These are phyloP conservation scores for Sphyrna mokarran DNA, from an alignment of 2,113 vertebrate genomes.

Conservation along the genomic window DNA sequence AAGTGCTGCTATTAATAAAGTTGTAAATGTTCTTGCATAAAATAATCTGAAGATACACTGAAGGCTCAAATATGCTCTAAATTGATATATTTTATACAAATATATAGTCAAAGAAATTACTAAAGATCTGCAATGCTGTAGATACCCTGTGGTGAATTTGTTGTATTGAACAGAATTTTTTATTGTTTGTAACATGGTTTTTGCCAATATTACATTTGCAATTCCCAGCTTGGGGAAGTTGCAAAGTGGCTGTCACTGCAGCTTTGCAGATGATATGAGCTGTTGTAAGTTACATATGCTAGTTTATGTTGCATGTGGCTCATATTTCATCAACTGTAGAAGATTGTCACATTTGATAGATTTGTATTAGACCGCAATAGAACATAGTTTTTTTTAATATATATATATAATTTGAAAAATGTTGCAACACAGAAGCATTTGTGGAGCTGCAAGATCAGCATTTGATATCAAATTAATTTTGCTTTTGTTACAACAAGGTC, in stretches of 20 bases:
- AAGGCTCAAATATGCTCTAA: background rate
- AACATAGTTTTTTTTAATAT: background rate
- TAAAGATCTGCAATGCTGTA: background rate
- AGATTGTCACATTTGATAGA: background rate
- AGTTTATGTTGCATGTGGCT: background rate
- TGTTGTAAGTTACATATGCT: conserved; percentile 23
- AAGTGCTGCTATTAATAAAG: background rate
- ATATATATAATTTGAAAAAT: conserved; percentile 6
- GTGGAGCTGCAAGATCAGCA: background rate
- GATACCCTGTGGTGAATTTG: background rate
- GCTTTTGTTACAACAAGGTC: conserved; percentile 53
- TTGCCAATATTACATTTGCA: background rate
- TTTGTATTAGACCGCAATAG: background rate
- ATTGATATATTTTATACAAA: background rate
- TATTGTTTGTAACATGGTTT: background rate
- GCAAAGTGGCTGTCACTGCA: conserved; percentile 1
- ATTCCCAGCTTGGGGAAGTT: background rate
- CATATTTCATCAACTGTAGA: background rate
- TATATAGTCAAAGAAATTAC: background rate
- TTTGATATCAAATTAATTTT: background rate
- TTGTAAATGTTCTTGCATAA: background rate
- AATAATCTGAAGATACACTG: background rate
- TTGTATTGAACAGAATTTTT: conserved; percentile 16
- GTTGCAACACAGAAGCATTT: background rate
- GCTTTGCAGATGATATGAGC: conserved; percentile 9